phyloP scores from a whole-genome alignment of 2,797 vertebrate genomes.

The Cyprinella venusta region DNA sequence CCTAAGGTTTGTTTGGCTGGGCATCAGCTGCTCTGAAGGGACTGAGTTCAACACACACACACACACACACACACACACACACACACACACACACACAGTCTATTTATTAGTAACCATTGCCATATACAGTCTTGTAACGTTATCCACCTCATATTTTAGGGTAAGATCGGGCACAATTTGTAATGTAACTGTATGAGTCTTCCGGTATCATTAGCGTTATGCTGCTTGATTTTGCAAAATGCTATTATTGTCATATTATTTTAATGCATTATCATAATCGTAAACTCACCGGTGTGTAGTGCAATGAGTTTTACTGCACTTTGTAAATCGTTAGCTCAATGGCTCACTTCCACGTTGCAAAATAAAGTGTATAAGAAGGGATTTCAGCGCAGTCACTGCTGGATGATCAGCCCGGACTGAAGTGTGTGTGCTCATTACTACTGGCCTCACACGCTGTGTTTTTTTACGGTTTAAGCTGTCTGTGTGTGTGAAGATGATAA shows the following conservation, averaged over 20 bases:
- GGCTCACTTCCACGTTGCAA: not conserved
- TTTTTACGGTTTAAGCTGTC: not conserved
- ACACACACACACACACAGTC: not conserved
- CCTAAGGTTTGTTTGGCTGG: constrained; percentile 48
- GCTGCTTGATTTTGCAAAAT: too few species aligned
- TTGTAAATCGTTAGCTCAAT: too few species aligned
- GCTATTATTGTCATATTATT: not conserved
- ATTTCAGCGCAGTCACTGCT: not conserved
- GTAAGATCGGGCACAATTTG: not conserved
- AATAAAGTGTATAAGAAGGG: not conserved
- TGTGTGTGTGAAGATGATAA: not conserved
- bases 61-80: not conserved
- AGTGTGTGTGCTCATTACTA: not conserved
- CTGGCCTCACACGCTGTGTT: not conserved
- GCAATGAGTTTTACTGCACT: too few species aligned
- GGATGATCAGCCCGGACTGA: not conserved
- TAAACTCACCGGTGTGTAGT: not conserved
- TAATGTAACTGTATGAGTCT: too few species aligned
- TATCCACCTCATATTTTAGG: not conserved
- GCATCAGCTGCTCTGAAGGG: constrained; percentile 52
- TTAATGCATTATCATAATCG: not conserved
- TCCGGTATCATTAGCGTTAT: too few species aligned
- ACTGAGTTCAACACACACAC: constrained; percentile 49
- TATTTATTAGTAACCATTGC: too few species aligned
- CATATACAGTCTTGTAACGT: not conserved